These are phyloP conservation scores for Prosapia bicincta DNA, from an alignment of 2,888 invertebrate species.

Conservation along the genomic window DNA sequence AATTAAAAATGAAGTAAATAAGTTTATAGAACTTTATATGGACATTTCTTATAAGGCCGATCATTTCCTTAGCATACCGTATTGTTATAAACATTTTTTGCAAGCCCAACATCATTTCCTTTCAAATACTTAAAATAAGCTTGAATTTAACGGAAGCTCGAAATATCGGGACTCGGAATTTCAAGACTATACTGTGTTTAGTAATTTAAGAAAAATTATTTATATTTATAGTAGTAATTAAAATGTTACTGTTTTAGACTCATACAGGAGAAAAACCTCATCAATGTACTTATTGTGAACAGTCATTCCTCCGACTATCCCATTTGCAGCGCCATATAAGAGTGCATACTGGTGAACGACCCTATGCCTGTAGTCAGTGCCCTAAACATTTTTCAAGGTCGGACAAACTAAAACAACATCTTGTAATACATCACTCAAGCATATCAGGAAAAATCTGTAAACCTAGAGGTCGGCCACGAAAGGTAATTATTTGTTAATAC, in stretches of 20 bases:
- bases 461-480: conserved; percentile 37
- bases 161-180: too few species aligned
- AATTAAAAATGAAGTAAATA: too few species aligned
- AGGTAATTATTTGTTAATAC: conserved; percentile 21
- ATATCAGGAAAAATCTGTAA: conserved; percentile 28
- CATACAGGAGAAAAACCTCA: conserved; percentile 39
- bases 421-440: conserved; percentile 35
- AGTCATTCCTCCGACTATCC: conserved; percentile 61
- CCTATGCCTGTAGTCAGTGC: conserved; percentile 65
- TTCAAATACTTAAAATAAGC: too few species aligned
- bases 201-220: too few species aligned
- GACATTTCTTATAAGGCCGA: too few species aligned
- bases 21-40: too few species aligned
- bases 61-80: too few species aligned
- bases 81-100: too few species aligned
- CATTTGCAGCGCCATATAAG: conserved; percentile 65
- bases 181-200: too few species aligned
- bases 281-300: conserved; percentile 37
- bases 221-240: too few species aligned
- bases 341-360: conserved; percentile 66
- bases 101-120: too few species aligned
- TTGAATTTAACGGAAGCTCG: too few species aligned
- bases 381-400: conserved; percentile 68
- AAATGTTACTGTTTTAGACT: conserved; percentile 26
- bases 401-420: conserved; percentile 66